A percentile compares a stretch with the other conserved stretches of the same genome.
Conservation (phyloP, 2,888 invertebrate species). For the Ctena decussata region DNA sequence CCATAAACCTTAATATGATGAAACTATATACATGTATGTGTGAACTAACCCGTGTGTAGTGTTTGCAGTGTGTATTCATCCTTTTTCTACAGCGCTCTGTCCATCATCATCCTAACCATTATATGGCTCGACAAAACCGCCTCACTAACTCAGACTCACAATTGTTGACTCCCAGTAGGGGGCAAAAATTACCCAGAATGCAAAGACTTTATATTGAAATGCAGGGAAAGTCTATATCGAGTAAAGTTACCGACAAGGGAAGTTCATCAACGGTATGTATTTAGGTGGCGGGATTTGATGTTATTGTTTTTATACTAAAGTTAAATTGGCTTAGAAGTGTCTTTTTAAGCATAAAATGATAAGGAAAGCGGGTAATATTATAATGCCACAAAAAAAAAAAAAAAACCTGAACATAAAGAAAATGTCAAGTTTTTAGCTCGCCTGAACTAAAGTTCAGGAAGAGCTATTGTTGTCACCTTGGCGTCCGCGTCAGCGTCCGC, state of each 20-base stretch:
- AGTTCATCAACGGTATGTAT: conserved; percentile 62
- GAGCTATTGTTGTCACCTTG: too few relatives aligned
- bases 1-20: too few relatives aligned
- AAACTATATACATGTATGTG: too few relatives aligned
- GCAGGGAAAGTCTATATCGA: conserved; percentile 57
- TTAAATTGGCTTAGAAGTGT: too few relatives aligned
- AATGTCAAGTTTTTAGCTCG: too few relatives aligned
- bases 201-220: conserved; percentile 64
- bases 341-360: too few relatives aligned
- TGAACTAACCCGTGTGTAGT: conserved; percentile 40
- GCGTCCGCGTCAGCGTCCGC: too few relatives aligned
- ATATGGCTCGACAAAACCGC: conserved; percentile 29
- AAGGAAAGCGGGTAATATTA: too few relatives aligned
- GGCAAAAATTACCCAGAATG: conserved; percentile 48
- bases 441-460: too few relatives aligned
- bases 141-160: conserved; percentile 4
- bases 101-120: conserved; percentile 53
- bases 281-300: not conserved
- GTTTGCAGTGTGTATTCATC: conserved; percentile 35
- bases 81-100: conserved; percentile 58
- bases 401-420: too few relatives aligned
- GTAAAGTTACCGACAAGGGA: conserved; percentile 47
- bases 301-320: not conserved
- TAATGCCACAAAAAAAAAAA: too few relatives aligned
- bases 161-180: conserved; percentile 4